Evolutionary conservation across 2,888 invertebrate genomes (phyloP).

Genomic region (Therioaphis trifolii): DNA sequence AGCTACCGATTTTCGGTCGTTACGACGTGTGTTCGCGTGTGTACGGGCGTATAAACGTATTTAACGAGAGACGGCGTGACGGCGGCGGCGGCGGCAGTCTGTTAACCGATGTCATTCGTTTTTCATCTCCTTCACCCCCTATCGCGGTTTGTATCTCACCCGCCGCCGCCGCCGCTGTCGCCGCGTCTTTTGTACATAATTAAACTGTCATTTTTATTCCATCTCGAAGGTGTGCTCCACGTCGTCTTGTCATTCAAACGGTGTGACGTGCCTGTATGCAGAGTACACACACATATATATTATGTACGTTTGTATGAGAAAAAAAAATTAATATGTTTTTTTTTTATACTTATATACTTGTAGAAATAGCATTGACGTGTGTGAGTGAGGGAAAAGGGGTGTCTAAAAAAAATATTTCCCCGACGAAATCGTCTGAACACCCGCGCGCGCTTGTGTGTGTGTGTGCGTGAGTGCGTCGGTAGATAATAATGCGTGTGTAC

Average conservation of each 20-base stretch:
- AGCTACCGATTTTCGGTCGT: conserved; percentile 3
- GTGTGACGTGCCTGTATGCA: background rate
- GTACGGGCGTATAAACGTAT: background rate
- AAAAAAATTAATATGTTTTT: no score
- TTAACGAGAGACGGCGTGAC: background rate
- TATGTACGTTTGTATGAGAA: no score
- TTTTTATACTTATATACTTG: background rate
- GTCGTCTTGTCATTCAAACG: conserved; percentile 39
- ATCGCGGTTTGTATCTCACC: background rate
- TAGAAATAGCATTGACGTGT: background rate
- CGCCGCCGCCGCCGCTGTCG: background rate
- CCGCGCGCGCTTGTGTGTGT: background rate
- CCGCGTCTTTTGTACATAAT: conserved; percentile 14
- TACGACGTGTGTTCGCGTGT: background rate
- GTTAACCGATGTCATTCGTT: background rate
- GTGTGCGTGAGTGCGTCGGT: no score
- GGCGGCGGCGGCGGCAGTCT: background rate
- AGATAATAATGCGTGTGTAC: background rate
- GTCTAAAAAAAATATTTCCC: background rate
- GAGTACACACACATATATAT: no score
- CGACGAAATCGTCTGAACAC: background rate
- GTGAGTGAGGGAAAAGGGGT: background rate
- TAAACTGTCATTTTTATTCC: conserved; percentile 58
- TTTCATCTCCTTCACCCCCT: background rate
- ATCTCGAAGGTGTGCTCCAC: conserved; percentile 45